Percentiles rank a stretch among this genome's conserved stretches.
These are phyloP conservation scores for Rhinolophus ferrumequinum DNA, from an alignment of 2,113 vertebrate genomes.

Conservation along the genomic window DNA sequence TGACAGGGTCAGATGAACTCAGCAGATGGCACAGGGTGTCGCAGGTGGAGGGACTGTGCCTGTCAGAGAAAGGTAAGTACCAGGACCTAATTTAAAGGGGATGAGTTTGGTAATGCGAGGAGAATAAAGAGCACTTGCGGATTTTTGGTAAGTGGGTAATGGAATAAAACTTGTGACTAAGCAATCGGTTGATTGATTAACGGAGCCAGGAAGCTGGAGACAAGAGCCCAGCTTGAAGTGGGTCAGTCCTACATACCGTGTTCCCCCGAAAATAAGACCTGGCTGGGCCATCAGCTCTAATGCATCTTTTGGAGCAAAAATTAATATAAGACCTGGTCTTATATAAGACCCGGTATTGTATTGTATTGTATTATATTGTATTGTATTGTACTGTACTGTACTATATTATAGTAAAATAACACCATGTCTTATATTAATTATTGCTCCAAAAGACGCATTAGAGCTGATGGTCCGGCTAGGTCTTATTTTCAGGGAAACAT, in stretches of 20 bases:
- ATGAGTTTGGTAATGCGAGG: not conserved
- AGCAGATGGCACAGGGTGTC: not conserved
- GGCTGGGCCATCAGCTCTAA: too few relatives aligned
- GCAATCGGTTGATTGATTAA: rapidly evolving
- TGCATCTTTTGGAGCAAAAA: too few relatives aligned
- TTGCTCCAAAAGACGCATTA: too few relatives aligned
- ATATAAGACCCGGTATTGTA: too few relatives aligned
- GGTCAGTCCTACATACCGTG: not conserved
- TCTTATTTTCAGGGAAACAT: too few relatives aligned
- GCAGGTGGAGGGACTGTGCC: not conserved
- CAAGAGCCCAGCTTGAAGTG: not conserved
- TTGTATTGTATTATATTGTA: too few relatives aligned
- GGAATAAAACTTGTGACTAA: not conserved
- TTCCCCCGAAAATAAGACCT: too few relatives aligned
- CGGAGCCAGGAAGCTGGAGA: not conserved
- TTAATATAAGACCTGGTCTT: too few relatives aligned
- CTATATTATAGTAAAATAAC: too few relatives aligned
- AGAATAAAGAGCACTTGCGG: not conserved
- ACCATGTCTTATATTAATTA: too few relatives aligned
- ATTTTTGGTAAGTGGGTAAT: not conserved
- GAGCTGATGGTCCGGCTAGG: too few relatives aligned
- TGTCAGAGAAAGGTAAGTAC: not conserved
- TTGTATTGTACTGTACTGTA: too few relatives aligned
- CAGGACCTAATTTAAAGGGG: not conserved
- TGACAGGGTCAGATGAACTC: not conserved